Evolutionary conservation across 2,797 vertebrate species (phyloP).

Genomic region (Helostoma temminkii): DNA sequence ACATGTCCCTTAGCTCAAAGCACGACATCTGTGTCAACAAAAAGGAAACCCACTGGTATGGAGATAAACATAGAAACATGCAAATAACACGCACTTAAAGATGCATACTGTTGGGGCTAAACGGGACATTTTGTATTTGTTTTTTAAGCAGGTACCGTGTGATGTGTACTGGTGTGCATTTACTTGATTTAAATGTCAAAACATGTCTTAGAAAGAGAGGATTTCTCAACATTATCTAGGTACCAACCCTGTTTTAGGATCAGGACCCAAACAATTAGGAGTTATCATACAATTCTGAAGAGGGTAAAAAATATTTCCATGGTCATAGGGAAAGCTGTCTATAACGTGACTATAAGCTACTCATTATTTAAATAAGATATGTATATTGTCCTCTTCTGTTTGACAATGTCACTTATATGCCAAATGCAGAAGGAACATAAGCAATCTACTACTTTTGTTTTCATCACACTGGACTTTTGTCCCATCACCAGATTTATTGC

Average conservation of each 20-base stretch:
- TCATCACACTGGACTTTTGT: too few relatives aligned
- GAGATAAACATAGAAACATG: conserved; percentile 60
- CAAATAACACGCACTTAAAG: conserved; percentile 56
- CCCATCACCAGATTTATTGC: neutral
- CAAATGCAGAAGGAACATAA: too few relatives aligned
- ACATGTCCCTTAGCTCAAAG: conserved; percentile 46
- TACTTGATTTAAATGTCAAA: conserved; percentile 43
- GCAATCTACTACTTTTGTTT: too few relatives aligned
- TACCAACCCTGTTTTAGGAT: neutral
- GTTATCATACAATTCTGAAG: neutral
- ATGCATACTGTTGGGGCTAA: conserved; percentile 50
- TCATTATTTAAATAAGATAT: too few relatives aligned
- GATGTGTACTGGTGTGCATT: conserved; percentile 13
- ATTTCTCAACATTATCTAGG: neutral
- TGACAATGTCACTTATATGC: neutral
- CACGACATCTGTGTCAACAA: conserved; percentile 80
- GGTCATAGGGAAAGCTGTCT: neutral
- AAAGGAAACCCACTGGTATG: conserved; percentile 50
- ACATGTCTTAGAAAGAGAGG: conserved; percentile 15
- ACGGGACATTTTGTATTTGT: conserved; percentile 53
- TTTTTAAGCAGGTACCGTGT: conserved; percentile 40
- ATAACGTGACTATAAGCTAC: too few relatives aligned
- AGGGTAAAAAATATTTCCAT: neutral
- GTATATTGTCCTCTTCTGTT: neutral
- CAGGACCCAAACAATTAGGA: neutral